Evolutionary conservation across 2,797 vertebrate species (phyloP), one percentile per base, ranked within the genome.

Genomic region (Hydrocynus forskahlii): DNA sequence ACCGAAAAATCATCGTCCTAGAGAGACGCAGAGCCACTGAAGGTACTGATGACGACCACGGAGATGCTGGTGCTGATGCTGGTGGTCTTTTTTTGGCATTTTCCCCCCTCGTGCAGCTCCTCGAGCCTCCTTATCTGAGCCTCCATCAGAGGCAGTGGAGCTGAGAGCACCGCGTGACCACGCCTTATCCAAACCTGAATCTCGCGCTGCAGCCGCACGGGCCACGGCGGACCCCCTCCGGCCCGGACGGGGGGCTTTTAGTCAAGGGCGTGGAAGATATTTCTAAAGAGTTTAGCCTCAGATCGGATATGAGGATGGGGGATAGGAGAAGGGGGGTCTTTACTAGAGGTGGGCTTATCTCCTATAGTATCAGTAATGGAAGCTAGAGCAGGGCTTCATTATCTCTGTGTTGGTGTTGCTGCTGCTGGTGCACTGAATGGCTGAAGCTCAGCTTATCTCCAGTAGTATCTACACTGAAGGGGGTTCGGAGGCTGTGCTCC

Each of bases 101-200:
- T 23, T 35, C 29, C 16, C 23, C 29, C 43, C 48, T 45, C 66
- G 35, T 38, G 38, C 35, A 29, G 63, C 16, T 66, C 63, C 63
- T 66, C 35, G 35, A 82, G 86, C 83, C 86, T 89, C 84, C 89
- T 91, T 91, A 92, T 94, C 92, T 77, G 76, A 83, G 84, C 86
- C 90, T 88, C 88, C 91, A 91, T 92, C 91, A 90, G 89, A 89
- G 90, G 87, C 92, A 91, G 90, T 91, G 91, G 89, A 90, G 91
- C 92, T 92, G 91, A 89, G 91, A 91, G 91, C 91, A 90, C 87
- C 82, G 88, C 92, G 80, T 93, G 92, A 93, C 94, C 94, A 95
- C 94, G 93, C 93, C 94, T 93, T 93, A 94, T 86, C 88, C 88
- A 89, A 91, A 90, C 91, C 88, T 90, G 40, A n/a, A n/a, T n/a